Evolutionary conservation across 2,888 invertebrate genomes (phyloP).

Genomic region (Nemapogon koenigi): DNA sequence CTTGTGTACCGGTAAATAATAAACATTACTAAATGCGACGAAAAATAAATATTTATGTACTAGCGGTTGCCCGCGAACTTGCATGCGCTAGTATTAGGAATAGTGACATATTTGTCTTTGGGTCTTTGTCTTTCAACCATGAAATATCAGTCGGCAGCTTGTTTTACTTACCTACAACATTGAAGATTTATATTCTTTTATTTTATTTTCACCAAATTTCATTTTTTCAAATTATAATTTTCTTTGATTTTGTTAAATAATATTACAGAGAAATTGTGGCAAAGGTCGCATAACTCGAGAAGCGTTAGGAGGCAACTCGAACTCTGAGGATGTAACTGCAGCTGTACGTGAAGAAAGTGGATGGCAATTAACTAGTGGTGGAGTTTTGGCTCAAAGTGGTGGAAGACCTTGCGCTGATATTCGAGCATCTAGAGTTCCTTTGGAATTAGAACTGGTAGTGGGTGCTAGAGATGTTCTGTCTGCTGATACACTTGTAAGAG

Average conservation of each 20-base stretch:
- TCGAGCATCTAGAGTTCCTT: constrained; percentile 26
- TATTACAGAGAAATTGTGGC: constrained; percentile 28
- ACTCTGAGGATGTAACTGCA: constrained; percentile 23
- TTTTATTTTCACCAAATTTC: background rate
- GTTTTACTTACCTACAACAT: too few relatives aligned
- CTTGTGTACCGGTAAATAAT: constrained; percentile 68
- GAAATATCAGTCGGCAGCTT: too few relatives aligned
- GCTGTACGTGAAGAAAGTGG: constrained; percentile 21
- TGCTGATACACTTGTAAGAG: constrained; percentile 70
- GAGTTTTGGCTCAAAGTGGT: constrained; percentile 31
- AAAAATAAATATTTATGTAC: too few relatives aligned
- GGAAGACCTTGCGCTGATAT: constrained; percentile 23
- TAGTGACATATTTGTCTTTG: too few relatives aligned
- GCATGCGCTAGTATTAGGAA: too few relatives aligned
- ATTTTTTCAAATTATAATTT: background rate
- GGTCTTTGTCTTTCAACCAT: too few relatives aligned
- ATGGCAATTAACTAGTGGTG: constrained; percentile 10
- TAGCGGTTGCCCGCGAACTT: too few relatives aligned
- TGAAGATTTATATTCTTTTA: too few relatives aligned
- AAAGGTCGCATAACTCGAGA: constrained; percentile 29
- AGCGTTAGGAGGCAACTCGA: constrained; percentile 29
- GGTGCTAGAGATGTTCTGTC: constrained; percentile 57
- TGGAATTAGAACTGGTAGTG: constrained; percentile 49
- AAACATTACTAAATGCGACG: too few relatives aligned
- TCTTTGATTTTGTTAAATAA: background rate